Percentiles rank a stretch among this genome's conserved stretches.
Conservation (phyloP, 2,113 vertebrate species). For the Charadrius vociferus region DNA sequence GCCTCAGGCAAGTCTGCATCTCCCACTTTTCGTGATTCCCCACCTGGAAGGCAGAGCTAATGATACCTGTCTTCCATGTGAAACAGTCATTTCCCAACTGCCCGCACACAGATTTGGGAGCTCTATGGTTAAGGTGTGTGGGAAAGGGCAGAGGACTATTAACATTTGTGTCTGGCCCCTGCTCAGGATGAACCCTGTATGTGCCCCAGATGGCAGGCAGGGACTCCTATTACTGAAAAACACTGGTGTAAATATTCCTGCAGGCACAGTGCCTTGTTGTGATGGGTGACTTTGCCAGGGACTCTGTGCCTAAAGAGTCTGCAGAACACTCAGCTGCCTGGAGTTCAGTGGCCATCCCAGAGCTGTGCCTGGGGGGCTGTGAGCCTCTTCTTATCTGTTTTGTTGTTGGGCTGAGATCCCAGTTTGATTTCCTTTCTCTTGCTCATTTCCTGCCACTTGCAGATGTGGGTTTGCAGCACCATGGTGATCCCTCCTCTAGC, state of each 20-base stretch:
- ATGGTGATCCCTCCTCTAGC: not conserved
- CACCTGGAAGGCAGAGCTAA: not conserved
- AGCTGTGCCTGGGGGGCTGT: not conserved
- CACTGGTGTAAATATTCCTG: not conserved
- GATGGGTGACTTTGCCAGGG: not conserved
- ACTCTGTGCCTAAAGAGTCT: not conserved
- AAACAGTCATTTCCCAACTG: not conserved
- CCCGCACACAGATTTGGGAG: not conserved
- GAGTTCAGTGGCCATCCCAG: not conserved
- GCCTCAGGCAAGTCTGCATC: not conserved
- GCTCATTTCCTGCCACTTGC: not conserved
- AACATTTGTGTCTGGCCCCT: not conserved
- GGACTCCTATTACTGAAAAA: not conserved
- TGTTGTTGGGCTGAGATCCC: not conserved
- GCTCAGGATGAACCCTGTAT: not conserved
- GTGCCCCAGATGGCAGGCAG: not conserved
- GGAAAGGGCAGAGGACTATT: not conserved
- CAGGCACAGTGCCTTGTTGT: not conserved
- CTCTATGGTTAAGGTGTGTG: not conserved
- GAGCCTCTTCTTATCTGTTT: not conserved
- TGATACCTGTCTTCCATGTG: not conserved
- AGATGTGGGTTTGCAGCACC: not conserved
- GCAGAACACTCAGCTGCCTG: not conserved
- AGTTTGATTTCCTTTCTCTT: not conserved
- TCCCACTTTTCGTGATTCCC: not conserved